Evolutionary conservation across 1,140 invertebrate species (phyloP).

Genomic region (Ostrea edulis): DNA sequence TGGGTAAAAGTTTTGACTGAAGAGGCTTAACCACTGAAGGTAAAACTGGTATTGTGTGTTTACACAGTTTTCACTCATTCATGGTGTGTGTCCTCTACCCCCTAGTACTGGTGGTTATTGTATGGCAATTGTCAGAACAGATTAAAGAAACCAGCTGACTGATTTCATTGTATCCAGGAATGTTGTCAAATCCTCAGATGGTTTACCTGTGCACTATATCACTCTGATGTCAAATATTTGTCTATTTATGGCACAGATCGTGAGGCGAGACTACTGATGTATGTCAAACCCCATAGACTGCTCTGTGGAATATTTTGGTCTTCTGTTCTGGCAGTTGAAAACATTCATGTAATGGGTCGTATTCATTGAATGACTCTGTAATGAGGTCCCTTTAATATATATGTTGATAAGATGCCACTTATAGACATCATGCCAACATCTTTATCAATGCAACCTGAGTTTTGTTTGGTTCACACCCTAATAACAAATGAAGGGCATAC

Average conservation of each 20-base stretch:
- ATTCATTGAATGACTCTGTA: not conserved
- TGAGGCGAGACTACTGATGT: not conserved
- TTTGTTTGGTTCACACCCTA: conserved; percentile 30
- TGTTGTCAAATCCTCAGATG: not conserved
- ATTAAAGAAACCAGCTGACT: conserved; percentile 29
- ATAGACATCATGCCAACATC: not conserved
- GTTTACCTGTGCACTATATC: conserved; percentile 26
- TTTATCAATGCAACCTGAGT: conserved; percentile 26
- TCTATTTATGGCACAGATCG: conserved; percentile 21
- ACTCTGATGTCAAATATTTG: conserved; percentile 15
- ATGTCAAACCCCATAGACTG: not conserved
- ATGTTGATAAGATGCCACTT: conserved; percentile 17
- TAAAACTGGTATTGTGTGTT: not conserved
- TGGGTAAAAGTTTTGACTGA: not conserved
- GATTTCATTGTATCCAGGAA: conserved; percentile 7
- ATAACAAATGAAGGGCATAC: conserved; percentile 6
- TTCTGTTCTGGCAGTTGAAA: not conserved
- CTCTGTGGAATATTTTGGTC: too few relatives aligned
- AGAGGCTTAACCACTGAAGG: not conserved
- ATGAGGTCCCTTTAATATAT: not conserved
- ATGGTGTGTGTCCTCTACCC: not conserved
- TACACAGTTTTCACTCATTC: not conserved
- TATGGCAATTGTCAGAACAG: not conserved
- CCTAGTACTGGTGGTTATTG: not conserved
- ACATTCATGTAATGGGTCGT: conserved; percentile 3